Conservation (phyloP, 2,797 vertebrate species). For the Eidolon dupreanum region DNA sequence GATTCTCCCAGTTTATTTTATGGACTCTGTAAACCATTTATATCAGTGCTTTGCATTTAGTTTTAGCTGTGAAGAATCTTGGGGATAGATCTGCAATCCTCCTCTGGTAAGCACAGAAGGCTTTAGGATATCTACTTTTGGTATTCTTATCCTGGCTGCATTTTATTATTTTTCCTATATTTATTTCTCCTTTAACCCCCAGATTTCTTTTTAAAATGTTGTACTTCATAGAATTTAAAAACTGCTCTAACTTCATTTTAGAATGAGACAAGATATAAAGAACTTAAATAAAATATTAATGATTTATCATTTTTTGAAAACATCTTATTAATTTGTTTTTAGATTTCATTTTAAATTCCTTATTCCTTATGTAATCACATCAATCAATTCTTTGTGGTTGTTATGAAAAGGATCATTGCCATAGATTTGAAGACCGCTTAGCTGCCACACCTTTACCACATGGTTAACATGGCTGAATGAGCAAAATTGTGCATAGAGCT, state of each 20-base stretch:
- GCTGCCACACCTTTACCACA: not conserved
- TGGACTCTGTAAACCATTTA: not conserved
- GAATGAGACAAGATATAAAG: not conserved
- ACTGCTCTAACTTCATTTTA: conserved; percentile 5
- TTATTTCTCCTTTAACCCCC: not conserved
- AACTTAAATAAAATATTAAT: not conserved
- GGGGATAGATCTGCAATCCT: not conserved
- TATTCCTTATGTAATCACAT: not conserved
- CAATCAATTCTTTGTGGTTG: not conserved
- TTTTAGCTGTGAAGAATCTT: conserved; percentile 6
- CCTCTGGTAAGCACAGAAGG: not conserved
- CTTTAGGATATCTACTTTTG: not conserved
- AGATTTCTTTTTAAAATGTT: not conserved
- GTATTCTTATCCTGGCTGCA: not conserved
- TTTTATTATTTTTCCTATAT: not conserved
- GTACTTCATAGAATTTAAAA: not conserved
- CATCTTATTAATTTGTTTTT: conserved; percentile 6
- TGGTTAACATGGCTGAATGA: not conserved
- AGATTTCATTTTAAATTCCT: not conserved
- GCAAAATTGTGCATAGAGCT: not conserved
- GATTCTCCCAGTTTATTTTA: conserved; percentile 9
- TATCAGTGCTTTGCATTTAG: not conserved
- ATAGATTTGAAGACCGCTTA: not conserved
- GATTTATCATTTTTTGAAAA: not conserved
- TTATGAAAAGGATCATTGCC: not conserved